Base-by-base conservation (phyloP, 2,888 invertebrate species). In the Cabera pusaria region DNA sequence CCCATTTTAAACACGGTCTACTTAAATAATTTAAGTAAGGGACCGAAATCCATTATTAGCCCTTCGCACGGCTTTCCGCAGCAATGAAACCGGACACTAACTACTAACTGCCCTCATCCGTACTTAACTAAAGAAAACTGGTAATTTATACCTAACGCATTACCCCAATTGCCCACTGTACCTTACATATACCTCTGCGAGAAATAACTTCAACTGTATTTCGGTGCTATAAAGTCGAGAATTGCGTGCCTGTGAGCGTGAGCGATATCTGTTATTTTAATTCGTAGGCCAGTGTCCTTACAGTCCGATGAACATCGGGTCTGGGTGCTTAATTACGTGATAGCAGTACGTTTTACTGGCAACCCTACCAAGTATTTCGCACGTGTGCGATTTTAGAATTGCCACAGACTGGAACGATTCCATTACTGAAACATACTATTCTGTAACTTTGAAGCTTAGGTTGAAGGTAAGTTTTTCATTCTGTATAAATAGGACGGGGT, bases 251-350 rank as follows among this genome's bases (percentile, higher is more conserved):
- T n/a, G n/a, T n/a, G n/a, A n/a, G n/a, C n/a, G n/a, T n/a, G n/a
- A n/a, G 2, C 4, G 6, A 20, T 24, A 44, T 52, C 56, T 59
- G 62, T 68, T 72, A 64, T 69, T 72, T 74, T 78, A 75, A 78
- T 77, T 77, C 71, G 65, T 65, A 64, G 73, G 59, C 57, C 59
- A 65, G 63, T 75, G 74, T 77, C 75, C 78, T 75, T 60, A 73
- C 72, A 79, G 81, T 80, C 76, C 72, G 72, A 63, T 69, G 76
- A 73, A 71, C 79, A 80, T 64, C 67, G 72, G 79, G 72, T 64
- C 73, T 63, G 69, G 73, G 69, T 69, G 73, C 79, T 86, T 87
- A 87, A 87, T 85, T 85, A 86, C 75, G 81, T 85, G 82, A 86
- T 85, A 86, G 84, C 62, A 70, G 78, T 72, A 74, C 74, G 67